phyloP scores from a whole-genome alignment of 53 echinoderm and acorn worm species.

The Astropecten irregularis region DNA sequence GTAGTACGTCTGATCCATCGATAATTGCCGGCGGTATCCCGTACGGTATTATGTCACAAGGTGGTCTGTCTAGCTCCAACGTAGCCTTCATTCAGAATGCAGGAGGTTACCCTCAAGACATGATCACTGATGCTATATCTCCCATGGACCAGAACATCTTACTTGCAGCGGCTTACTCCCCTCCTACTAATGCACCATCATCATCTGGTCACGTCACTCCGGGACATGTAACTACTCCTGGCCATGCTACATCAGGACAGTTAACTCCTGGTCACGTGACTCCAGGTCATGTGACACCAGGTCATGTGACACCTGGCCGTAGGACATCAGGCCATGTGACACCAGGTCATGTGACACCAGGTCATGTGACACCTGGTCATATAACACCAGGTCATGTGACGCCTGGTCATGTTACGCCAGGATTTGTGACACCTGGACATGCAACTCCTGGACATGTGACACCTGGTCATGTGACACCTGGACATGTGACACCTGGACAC shows the following conservation, averaged over 20 bases:
- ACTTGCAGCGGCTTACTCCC: slow-evolving; percentile 24
- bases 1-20: not conserved
- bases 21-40: slow-evolving; percentile 4
- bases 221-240: not conserved
- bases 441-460: slow-evolving; percentile 18
- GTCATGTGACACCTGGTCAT: slow-evolving; percentile 14
- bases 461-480: slow-evolving; percentile 18
- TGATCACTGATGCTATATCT: slow-evolving; percentile 46
- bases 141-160: slow-evolving; percentile 68
- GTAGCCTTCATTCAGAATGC: slow-evolving; percentile 49
- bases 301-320: slow-evolving; percentile 25
- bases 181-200: slow-evolving; percentile 1
- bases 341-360: slow-evolving; percentile 12
- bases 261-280: not conserved
- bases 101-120: slow-evolving; percentile 27
- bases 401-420: slow-evolving; percentile 32
- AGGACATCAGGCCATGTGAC: slow-evolving; percentile 21
- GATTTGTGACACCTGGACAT: slow-evolving; percentile 13
- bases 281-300: slow-evolving; percentile 15
- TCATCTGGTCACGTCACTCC: not conserved
- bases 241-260: not conserved
- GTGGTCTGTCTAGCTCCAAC: slow-evolving; percentile 42
- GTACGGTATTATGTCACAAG: slow-evolving; percentile 45
- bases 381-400: slow-evolving; percentile 29
- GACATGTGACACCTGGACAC: slow-evolving; percentile 22